Evolutionary conservation across 2,797 vertebrate species (phyloP).

Genomic region (Huso huso): DNA sequence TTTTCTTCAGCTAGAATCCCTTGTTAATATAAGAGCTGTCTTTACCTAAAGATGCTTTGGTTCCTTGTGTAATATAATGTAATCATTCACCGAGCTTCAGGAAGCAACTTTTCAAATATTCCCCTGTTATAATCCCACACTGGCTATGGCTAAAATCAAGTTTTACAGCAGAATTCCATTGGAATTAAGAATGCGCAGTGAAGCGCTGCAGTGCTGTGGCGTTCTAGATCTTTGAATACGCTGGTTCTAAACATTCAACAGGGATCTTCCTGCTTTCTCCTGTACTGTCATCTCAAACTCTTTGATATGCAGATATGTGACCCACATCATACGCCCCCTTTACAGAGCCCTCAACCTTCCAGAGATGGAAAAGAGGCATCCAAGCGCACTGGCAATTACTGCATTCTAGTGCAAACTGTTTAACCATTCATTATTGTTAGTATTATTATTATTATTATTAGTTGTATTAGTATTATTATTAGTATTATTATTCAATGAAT

Average conservation of each 20-base stretch:
- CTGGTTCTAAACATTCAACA: conserved; percentile 5
- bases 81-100: neutral
- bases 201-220: neutral
- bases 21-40: no score
- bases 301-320: conserved; percentile 22
- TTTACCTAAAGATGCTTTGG: neutral
- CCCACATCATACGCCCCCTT: conserved; percentile 7
- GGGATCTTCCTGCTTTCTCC: conserved; percentile 13
- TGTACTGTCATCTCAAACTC: conserved; percentile 5
- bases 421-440: no score
- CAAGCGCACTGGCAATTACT: no score
- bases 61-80: neutral
- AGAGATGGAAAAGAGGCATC: neutral
- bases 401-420: no score
- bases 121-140: neutral
- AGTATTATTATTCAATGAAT: no score
- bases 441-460: no score
- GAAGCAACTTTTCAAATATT: neutral
- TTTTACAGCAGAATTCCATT: neutral
- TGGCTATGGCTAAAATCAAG: neutral
- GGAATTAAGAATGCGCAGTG: neutral
- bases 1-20: no score
- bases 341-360: neutral
- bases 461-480: no score
- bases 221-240: conserved; percentile 10